These are phyloP conservation scores for Popillia japonica DNA, from an alignment of 1,140 invertebrate species.

Conservation along the genomic window DNA sequence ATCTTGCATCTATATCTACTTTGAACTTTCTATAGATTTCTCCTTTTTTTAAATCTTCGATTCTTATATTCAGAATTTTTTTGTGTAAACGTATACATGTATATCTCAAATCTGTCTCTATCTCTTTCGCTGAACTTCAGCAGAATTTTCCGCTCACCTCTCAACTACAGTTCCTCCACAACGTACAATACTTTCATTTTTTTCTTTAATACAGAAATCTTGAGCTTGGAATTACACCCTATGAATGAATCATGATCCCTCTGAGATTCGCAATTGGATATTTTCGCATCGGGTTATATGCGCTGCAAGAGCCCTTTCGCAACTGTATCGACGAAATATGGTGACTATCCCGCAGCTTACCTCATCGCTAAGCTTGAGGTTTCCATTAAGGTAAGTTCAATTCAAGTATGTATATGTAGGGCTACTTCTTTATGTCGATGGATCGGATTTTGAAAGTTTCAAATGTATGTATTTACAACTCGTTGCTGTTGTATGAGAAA, in stretches of 20 bases:
- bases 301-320: not conserved
- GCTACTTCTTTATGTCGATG: too few species aligned
- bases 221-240: conserved; percentile 14
- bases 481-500: too few species aligned
- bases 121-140: not conserved
- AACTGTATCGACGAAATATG: not conserved
- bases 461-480: too few species aligned
- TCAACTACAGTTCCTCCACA: not conserved
- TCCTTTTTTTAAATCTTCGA: too few species aligned
- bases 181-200: conserved; percentile 30
- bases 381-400: conserved; percentile 14
- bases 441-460: too few species aligned
- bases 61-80: too few species aligned
- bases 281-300: not conserved
- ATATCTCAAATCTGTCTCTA: not conserved
- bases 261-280: conserved; percentile 22
- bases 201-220: conserved; percentile 32
- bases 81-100: not conserved
- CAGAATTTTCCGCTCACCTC: not conserved
- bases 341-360: conserved; percentile 4
- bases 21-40: too few species aligned
- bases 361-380: conserved; percentile 31
- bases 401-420: not conserved
- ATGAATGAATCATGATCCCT: conserved; percentile 31
- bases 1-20: too few species aligned